phyloP scores from a whole-genome alignment of 2,888 invertebrate species.

The Eupithecia insigniata region DNA sequence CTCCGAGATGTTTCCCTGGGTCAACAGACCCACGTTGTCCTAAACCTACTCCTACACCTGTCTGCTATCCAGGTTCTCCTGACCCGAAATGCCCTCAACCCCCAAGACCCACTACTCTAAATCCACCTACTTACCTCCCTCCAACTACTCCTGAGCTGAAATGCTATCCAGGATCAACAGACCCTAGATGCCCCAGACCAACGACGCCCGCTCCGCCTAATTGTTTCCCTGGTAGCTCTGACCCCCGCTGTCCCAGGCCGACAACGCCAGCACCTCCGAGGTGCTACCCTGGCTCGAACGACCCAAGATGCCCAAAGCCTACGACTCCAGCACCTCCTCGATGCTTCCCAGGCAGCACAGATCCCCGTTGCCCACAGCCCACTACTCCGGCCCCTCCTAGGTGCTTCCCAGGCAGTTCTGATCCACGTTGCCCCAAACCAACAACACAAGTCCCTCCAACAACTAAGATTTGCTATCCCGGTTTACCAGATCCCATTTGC shows the following conservation, averaged over 20 bases:
- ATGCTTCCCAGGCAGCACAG: constrained; percentile 50
- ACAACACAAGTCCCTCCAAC: constrained; percentile 45
- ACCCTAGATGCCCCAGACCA: constrained; percentile 60
- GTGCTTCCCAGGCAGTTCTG: constrained; percentile 36
- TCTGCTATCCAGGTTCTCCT: constrained; percentile 48
- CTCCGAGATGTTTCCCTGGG: constrained; percentile 63
- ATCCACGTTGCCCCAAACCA: constrained; percentile 35
- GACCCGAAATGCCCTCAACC: constrained; percentile 56
- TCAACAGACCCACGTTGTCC: constrained; percentile 58
- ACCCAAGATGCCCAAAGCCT: constrained; percentile 57
- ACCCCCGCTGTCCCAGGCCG: constrained; percentile 41
- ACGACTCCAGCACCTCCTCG: constrained; percentile 37
- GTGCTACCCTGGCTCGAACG: constrained; percentile 46
- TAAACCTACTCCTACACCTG: constrained; percentile 53
- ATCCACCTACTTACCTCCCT: constrained; percentile 51
- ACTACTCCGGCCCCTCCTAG: constrained; percentile 48
- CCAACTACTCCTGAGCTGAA: constrained; percentile 38
- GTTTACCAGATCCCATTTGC: constrained; percentile 55
- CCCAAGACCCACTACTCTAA: constrained; percentile 54
- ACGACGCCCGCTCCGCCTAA: constrained; percentile 45
- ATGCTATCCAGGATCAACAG: constrained; percentile 64
- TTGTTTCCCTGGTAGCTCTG: constrained; percentile 51
- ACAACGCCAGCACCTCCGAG: constrained; percentile 41
- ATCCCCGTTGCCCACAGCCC: constrained; percentile 55
- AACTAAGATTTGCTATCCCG: constrained; percentile 55